Percentiles rank a stretch among this genome's conserved stretches.
These are phyloP conservation scores for Matsumurasca onukii DNA, from an alignment of 1,140 invertebrate species.

Conservation along the genomic window DNA sequence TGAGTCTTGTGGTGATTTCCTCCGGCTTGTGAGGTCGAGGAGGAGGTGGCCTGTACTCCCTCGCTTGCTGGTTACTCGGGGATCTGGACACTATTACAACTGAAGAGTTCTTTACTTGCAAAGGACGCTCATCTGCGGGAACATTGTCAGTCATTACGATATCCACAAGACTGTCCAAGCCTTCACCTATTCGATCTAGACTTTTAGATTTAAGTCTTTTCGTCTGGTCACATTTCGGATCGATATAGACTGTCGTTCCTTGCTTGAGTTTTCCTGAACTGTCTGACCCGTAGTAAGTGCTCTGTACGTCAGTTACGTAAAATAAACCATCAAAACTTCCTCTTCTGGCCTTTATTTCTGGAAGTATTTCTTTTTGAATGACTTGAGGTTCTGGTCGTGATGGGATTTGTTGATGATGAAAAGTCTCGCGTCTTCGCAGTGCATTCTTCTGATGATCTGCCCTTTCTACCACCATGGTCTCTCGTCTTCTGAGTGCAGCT, in stretches of 20 bases:
- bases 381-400: background rate
- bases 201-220: constrained; percentile 69
- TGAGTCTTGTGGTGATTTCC: background rate
- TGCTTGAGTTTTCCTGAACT: constrained; percentile 20
- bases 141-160: constrained; percentile 61
- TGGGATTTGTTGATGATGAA: constrained; percentile 30
- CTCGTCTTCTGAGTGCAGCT: constrained; percentile 25
- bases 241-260: constrained; percentile 39
- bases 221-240: constrained; percentile 36
- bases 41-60: background rate
- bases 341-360: constrained; percentile 37
- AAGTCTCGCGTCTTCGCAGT: constrained; percentile 27
- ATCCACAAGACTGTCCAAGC: constrained; percentile 68
- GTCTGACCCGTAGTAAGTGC: background rate
- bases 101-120: constrained; percentile 26
- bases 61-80: constrained; percentile 15
- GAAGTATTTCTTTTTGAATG: constrained; percentile 24
- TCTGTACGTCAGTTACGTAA: constrained; percentile 30
- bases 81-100: constrained; percentile 38
- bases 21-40: background rate
- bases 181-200: constrained; percentile 73
- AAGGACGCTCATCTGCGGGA: constrained; percentile 37
- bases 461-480: constrained; percentile 27
- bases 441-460: background rate
- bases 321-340: constrained; percentile 42